Percentiles rank a stretch among this genome's conserved stretches.
phyloP scores from a whole-genome alignment of 2,888 invertebrate species.

The Dryocosmus kuriphilus region DNA sequence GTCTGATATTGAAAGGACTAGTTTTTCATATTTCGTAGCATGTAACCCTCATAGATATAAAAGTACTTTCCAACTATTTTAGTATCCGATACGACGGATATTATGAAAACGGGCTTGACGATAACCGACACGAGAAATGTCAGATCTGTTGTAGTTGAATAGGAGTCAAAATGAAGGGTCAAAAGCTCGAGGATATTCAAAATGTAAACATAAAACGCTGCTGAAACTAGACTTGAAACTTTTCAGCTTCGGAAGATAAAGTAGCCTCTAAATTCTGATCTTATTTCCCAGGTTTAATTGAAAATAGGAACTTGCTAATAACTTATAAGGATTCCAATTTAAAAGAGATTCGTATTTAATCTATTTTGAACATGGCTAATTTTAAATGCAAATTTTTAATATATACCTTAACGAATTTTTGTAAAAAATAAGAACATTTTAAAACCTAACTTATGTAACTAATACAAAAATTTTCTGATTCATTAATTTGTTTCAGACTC shows the following conservation, averaged over 20 bases:
- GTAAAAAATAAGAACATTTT: too few species aligned
- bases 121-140: constrained; percentile 4
- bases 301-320: neutral
- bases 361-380: too few species aligned
- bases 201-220: neutral
- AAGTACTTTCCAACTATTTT: constrained; percentile 8
- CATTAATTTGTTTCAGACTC: too few species aligned
- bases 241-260: neutral
- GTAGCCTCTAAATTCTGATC: too few species aligned
- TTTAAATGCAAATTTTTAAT: too few species aligned
- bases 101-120: neutral
- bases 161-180: neutral
- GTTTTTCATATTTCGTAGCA: constrained; percentile 17
- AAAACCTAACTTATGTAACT: too few species aligned
- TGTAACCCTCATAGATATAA: neutral
- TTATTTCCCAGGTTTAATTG: neutral
- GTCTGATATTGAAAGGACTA: constrained; percentile 1
- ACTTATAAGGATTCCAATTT: neutral
- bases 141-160: neutral
- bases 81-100: neutral
- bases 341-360: neutral
- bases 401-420: too few species aligned
- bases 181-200: neutral
- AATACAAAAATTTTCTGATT: too few species aligned
- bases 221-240: neutral